A percentile compares a stretch with the other conserved stretches of the same genome.
Conservation (phyloP, 2,113 vertebrate species). For the Notothenia rossii region DNA sequence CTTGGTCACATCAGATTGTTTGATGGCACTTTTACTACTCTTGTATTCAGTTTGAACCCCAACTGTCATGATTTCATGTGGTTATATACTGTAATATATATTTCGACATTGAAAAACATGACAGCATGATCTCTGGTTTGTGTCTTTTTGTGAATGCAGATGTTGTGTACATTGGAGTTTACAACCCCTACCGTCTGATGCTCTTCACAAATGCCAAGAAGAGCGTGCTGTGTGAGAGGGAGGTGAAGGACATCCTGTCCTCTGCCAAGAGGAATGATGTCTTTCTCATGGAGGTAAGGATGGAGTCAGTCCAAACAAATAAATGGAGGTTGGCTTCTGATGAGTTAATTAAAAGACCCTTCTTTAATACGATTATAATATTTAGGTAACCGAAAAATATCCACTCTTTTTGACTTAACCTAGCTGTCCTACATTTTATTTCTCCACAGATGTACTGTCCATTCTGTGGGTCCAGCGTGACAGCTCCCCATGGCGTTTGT, state of each 20-base stretch:
- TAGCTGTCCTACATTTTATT: no score
- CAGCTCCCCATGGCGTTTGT: no score
- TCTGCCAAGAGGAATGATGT: conserved; percentile 77
- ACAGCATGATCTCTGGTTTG: background rate
- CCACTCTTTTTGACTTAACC: no score
- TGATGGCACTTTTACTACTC: background rate
- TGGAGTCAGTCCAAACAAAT: background rate
- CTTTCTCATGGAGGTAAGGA: conserved; percentile 83
- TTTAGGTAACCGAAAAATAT: no score
- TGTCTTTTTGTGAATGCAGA: conserved; percentile 58
- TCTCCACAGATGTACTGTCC: no score
- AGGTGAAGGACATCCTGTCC: conserved; percentile 83
- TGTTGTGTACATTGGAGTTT: conserved; percentile 81
- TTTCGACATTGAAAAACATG: background rate
- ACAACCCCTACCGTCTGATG: conserved; percentile 77
- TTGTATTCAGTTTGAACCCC: background rate
- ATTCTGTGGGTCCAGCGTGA: no score
- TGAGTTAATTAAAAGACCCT: no score
- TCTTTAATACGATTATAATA: no score
- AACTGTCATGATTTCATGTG: background rate
- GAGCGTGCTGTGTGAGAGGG: conserved; percentile 87
- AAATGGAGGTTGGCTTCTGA: no score
- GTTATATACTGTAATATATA: background rate
- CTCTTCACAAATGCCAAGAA: conserved; percentile 85
- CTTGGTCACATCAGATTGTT: background rate